Base-by-base conservation (phyloP, 2,113 vertebrate genomes). In the Urocolius indicus region DNA sequence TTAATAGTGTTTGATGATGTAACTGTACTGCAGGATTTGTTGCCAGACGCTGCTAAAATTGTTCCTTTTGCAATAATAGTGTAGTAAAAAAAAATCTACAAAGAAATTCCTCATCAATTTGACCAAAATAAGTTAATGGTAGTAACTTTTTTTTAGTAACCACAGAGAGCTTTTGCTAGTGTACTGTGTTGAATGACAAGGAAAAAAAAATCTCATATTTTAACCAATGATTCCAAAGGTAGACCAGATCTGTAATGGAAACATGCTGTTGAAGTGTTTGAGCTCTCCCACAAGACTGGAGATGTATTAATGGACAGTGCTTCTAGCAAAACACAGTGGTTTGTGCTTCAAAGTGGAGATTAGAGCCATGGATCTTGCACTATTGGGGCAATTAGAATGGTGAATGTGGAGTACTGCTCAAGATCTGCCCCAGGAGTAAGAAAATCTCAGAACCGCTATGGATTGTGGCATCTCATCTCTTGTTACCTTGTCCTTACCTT, bases 81-180 rank as follows among this genome's bases (percentile, higher is more conserved):
- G 1, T 45, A 24, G 55, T 7, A 10, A 29, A 68, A 61, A 30
- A 59, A 51, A 16, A 29, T 12, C 38, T 20, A 7, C 6, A 16
- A 69, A 23, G 18, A 34, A 8, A 19, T 0, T 0, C 1, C 4
- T 3, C 2, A 16, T 36, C 5, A 30, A 30, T 38, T 24, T 79
- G 30, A 68, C 58, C 16, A 54, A 82, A 82, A 11, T 6, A 69
- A 65, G 20, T 18, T 89, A 9, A 15, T 21, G 11, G 19, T 63
- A 59, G 18, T 72, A 57, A 26, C 13, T 36, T 0, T 72, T 0
- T 69, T 69, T 57, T 41, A 52, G 14, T 83, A 49, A 36, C 13
- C 23, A 10, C 17, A n/a, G 49, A 23, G n/a, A 83, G 6, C 23
- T 90, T 76, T 57, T 68, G 9, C 4, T 79, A 15, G 38, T 7